Percentiles rank a stretch among this genome's conserved stretches.
Conservation (phyloP, 2,797 vertebrate genomes). For the Pteropus rufus region DNA sequence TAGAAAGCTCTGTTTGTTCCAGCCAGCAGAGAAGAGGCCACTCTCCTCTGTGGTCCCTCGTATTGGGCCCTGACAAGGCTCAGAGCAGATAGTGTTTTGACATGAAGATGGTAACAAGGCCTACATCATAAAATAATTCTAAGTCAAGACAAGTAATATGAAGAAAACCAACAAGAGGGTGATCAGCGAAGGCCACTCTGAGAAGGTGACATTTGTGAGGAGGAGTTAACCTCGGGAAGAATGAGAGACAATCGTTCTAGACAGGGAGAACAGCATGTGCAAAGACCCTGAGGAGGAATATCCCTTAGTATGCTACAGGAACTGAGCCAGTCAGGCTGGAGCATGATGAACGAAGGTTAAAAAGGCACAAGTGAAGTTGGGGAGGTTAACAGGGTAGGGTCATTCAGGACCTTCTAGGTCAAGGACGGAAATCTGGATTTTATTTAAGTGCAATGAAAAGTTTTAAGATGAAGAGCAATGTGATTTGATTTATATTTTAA, state of each 20-base stretch:
- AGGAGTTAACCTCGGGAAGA: background rate
- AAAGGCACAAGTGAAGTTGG: background rate
- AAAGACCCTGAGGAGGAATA: background rate
- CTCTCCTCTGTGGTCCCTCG: background rate
- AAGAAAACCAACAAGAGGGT: background rate
- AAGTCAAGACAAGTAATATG: background rate
- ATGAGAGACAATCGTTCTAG: background rate
- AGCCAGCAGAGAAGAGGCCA: background rate
- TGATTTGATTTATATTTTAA: constrained; percentile 45
- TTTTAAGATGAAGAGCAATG: background rate
- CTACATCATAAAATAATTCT: background rate
- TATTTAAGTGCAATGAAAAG: constrained; percentile 32
- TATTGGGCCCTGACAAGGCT: background rate
- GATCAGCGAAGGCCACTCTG: background rate
- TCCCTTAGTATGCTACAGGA: background rate
- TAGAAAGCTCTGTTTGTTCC: background rate
- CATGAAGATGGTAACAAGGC: too few species aligned
- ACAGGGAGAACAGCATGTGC: background rate
- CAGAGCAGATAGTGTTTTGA: background rate
- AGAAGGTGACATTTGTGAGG: background rate
- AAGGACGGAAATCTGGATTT: constrained; percentile 20
- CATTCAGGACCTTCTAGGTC: background rate
- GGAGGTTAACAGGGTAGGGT: background rate
- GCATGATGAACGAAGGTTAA: fast-evolving
- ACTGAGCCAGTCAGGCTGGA: background rate